Percentiles rank a stretch among this genome's conserved stretches.
Evolutionary conservation across 2,888 invertebrate species (phyloP).

Genomic region (Tenthredo notha): DNA sequence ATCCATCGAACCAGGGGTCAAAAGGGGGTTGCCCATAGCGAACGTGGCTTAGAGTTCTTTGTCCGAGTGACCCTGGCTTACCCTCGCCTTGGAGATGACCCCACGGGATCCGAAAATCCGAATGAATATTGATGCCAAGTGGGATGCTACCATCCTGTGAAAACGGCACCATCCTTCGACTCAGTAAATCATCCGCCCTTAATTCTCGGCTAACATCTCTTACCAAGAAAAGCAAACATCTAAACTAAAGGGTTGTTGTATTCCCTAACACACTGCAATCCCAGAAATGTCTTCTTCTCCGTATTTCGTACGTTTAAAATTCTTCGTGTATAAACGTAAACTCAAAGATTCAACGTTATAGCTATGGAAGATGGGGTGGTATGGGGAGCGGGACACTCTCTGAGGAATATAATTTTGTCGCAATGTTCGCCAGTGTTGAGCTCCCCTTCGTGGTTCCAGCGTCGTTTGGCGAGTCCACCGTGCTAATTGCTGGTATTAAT

Average conservation of each 20-base stretch:
- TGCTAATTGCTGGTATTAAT: conserved; percentile 53
- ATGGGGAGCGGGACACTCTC: background rate
- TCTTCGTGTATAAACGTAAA: background rate
- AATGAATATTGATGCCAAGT: conserved; percentile 49
- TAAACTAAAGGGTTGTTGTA: background rate
- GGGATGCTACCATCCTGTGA: background rate
- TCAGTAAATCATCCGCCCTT: conserved; percentile 11
- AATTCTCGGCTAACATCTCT: background rate
- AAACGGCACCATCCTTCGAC: background rate
- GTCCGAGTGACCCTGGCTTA: conserved; percentile 44
- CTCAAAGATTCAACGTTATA: background rate
- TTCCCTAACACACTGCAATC: background rate
- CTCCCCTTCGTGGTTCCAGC: conserved; percentile 45
- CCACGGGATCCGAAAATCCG: conserved; percentile 35
- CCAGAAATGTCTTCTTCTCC: background rate
- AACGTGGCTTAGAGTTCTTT: conserved; percentile 39
- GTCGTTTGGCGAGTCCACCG: conserved; percentile 49
- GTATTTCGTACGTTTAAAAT: background rate
- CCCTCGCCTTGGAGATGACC: conserved; percentile 24
- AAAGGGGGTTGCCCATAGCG: conserved; percentile 21
- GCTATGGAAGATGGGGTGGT: background rate
- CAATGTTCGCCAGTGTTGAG: conserved; percentile 43
- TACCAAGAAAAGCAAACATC: background rate
- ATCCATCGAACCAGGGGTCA: conserved; percentile 49
- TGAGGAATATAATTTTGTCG: conserved; percentile 51